These are phyloP conservation scores for Heliothis virescens DNA, from an alignment of 1,140 invertebrate genomes.

Conservation along the genomic window DNA sequence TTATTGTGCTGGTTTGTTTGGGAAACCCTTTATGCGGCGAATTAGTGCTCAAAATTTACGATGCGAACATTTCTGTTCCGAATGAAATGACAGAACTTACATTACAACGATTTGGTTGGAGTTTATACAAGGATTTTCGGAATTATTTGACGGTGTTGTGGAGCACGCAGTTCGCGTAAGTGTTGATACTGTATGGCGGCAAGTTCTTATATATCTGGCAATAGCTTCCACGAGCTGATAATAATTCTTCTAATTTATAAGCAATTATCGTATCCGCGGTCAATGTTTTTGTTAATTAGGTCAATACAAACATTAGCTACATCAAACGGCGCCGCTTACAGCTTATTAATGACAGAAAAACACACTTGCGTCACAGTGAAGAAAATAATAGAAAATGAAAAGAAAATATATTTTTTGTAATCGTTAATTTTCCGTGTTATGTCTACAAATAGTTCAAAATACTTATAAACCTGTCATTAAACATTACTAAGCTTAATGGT, in stretches of 20 bases:
- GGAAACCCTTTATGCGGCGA: conserved; percentile 30
- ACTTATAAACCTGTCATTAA: conserved; percentile 16
- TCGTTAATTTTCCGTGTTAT: too few relatives aligned
- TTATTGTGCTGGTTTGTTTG: conserved; percentile 27
- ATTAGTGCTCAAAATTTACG: conserved; percentile 1
- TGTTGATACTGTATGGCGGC: background rate
- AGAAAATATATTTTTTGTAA: too few relatives aligned
- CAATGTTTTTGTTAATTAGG: conserved; percentile 24
- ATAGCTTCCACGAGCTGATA: conserved; percentile 4
- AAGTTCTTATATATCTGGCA: background rate
- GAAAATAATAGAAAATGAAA: too few relatives aligned
- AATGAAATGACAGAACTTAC: too few relatives aligned
- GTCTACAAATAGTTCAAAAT: background rate
- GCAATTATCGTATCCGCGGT: conserved; percentile 18
- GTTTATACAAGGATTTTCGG: background rate
- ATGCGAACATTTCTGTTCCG: too few relatives aligned
- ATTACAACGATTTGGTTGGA: too few relatives aligned
- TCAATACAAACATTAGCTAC: conserved; percentile 26
- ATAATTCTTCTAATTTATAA: conserved; percentile 24
- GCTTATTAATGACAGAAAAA: background rate
- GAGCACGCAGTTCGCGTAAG: background rate
- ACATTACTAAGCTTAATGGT: conserved; percentile 32
- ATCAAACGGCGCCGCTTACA: conserved; percentile 18
- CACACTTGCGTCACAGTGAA: too few relatives aligned
- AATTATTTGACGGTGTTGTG: background rate